A percentile compares a stretch with the other conserved stretches of the same genome.
phyloP scores from a whole-genome alignment of 1,140 invertebrate genomes.

The Psilanteris sp. region DNA sequence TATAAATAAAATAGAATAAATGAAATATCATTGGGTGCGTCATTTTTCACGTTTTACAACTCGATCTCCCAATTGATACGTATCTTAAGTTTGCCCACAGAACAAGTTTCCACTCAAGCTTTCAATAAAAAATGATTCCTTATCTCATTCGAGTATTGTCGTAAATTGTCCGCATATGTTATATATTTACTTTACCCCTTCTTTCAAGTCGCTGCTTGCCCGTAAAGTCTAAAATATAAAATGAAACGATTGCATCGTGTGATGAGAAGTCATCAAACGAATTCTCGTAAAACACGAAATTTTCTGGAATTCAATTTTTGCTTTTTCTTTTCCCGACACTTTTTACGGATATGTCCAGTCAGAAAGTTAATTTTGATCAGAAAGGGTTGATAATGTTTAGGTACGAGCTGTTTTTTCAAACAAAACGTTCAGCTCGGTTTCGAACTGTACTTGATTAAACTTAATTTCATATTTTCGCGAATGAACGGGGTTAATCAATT shows the following conservation, averaged over 20 bases:
- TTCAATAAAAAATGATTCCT: conserved; percentile 20
- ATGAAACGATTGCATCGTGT: conserved; percentile 23
- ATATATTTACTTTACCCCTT: conserved; percentile 18
- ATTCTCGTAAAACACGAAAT: conserved; percentile 42
- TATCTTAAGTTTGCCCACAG: conserved; percentile 7
- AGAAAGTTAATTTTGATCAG: too few species aligned
- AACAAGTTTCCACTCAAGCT: background rate
- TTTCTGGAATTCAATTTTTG: conserved; percentile 30
- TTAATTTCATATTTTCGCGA: too few species aligned
- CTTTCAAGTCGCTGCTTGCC: conserved; percentile 3
- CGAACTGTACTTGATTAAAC: too few species aligned
- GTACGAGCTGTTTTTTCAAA: too few species aligned
- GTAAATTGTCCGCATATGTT: conserved; percentile 45
- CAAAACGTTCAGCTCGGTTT: too few species aligned
- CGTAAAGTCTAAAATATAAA: conserved; percentile 41
- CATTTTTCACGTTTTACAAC: conserved; percentile 10
- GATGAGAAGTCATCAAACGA: conserved; percentile 30
- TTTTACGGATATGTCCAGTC: too few species aligned
- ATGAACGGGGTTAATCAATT: too few species aligned
- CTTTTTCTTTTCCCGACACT: conserved; percentile 19
- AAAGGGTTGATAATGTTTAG: too few species aligned
- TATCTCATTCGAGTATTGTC: conserved; percentile 17
- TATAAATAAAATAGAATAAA: background rate
- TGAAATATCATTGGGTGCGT: background rate
- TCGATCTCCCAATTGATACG: conserved; percentile 1